Evolutionary conservation across 2,888 invertebrate genomes (phyloP), one percentile per base, ranked within the genome.

Genomic region (Brachylomia viminalis): DNA sequence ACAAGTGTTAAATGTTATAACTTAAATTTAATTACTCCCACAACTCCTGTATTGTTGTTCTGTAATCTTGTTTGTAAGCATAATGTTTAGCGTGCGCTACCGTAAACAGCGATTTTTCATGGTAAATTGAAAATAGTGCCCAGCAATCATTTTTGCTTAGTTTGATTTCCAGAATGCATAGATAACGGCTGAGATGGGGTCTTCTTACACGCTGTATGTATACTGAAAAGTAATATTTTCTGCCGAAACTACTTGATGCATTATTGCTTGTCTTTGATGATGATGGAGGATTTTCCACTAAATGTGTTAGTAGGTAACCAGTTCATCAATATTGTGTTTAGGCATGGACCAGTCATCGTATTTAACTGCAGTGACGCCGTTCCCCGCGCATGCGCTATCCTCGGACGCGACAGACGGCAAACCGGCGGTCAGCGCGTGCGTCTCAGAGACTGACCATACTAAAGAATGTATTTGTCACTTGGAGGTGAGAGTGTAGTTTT

Each of bases 381-480:
- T 98, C 91, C 98, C 98, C 0, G 94, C 96, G 73, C 93, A 95
- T 77, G 95, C 96, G 27, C 87, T 97, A 81, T 82, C 93, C 2
- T 87, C 93, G 0, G 94, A 94, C 73, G 86, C 91, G 0, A 86
- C 91, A 0, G 95, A 96, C 66, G 95, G 94, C 30, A 90, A 91
- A 89, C 95, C 95, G 23, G 88, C 90, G 0, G 92, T 95, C 0
- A 94, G 95, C 62, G 96, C 97, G 61, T 98, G 98, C 91, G 97
- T 97, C 58, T 97, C 97, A 70, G 97, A 98, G 70, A 97, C 97
- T 78, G 97, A 97, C 88, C 95, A 97, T 77, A 97, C 97, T 96
- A 97, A 97, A 79, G 98, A 98, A 42, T 99, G 99, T 93, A 97
- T 98, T 72, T 99, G 99, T 93, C 98, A 98, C 74, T 97, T 99